Conservation (phyloP, 2,113 vertebrate genomes). For the Thryonomys swinderianus region DNA sequence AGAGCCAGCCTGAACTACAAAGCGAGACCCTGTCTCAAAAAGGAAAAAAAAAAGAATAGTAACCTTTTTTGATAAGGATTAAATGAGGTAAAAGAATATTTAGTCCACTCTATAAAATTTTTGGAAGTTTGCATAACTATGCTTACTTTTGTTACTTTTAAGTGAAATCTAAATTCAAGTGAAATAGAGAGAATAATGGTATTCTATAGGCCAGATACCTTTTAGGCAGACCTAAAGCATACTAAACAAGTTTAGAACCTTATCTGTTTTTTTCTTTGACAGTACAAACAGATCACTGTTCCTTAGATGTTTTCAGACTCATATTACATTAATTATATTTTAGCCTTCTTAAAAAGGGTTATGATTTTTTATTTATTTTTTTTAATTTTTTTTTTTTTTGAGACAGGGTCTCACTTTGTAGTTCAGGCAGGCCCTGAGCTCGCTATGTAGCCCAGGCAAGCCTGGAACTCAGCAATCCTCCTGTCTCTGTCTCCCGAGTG, state of each 20-base stretch:
- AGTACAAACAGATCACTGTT: neutral
- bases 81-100: neutral
- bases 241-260: neutral
- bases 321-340: neutral
- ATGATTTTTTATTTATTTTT: neutral
- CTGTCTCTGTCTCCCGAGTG: too few relatives aligned
- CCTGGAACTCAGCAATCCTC: too few relatives aligned
- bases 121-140: conserved; percentile 20
- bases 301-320: neutral
- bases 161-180: neutral
- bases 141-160: conserved; percentile 54
- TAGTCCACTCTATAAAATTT: neutral
- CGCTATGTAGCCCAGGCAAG: too few relatives aligned
- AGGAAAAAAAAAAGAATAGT: too few relatives aligned
- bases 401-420: too few relatives aligned
- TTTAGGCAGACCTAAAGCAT: neutral
- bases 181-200: neutral
- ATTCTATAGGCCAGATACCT: neutral
- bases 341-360: conserved; percentile 19
- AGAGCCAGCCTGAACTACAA: too few relatives aligned
- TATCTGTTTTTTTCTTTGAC: neutral
- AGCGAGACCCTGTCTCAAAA: too few relatives aligned
- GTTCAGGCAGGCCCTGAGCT: too few relatives aligned
- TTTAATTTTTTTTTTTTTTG: too few relatives aligned
- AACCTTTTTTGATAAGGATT: conserved; percentile 4